These are phyloP conservation scores for Calcarius ornatus DNA, from an alignment of 2,113 vertebrate genomes.

Conservation along the genomic window DNA sequence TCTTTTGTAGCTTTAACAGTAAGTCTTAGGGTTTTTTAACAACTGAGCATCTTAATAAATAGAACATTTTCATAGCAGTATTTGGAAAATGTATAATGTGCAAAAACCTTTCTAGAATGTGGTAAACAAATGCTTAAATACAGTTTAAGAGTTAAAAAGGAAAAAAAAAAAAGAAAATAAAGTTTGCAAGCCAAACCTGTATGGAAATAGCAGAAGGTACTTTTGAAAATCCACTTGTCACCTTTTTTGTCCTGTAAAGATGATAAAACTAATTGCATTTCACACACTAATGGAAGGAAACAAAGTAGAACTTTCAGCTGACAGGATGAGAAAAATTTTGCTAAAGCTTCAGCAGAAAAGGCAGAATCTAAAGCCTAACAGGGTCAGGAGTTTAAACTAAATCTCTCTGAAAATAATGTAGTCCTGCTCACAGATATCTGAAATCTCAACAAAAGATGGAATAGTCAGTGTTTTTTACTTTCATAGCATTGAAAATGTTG, in stretches of 20 bases:
- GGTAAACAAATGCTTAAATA: neutral
- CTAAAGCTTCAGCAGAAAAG: neutral
- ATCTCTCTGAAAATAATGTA: neutral
- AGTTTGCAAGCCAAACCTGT: neutral
- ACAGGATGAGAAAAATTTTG: constrained; percentile 20
- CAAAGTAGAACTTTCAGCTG: constrained; percentile 10
- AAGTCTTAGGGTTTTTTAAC: neutral
- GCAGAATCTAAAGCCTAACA: neutral
- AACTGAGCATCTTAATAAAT: neutral
- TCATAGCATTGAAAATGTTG: neutral
- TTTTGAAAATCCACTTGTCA: neutral
- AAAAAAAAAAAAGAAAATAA: neutral
- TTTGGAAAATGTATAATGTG: neutral
- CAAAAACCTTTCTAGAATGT: neutral
- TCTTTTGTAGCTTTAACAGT: neutral
- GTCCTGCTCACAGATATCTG: neutral
- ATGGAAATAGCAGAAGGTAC: neutral
- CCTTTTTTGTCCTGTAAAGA: neutral
- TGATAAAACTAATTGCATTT: neutral
- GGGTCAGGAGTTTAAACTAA: neutral
- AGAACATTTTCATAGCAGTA: neutral
- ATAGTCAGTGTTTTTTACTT: neutral
- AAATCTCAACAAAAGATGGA: neutral
- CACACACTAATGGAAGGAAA: neutral
- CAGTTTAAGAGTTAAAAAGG: neutral